A percentile compares a stretch with the other conserved stretches of the same genome.
phyloP scores from a whole-genome alignment of 2,113 vertebrate genomes.

The Microcebus lehilahytsara region DNA sequence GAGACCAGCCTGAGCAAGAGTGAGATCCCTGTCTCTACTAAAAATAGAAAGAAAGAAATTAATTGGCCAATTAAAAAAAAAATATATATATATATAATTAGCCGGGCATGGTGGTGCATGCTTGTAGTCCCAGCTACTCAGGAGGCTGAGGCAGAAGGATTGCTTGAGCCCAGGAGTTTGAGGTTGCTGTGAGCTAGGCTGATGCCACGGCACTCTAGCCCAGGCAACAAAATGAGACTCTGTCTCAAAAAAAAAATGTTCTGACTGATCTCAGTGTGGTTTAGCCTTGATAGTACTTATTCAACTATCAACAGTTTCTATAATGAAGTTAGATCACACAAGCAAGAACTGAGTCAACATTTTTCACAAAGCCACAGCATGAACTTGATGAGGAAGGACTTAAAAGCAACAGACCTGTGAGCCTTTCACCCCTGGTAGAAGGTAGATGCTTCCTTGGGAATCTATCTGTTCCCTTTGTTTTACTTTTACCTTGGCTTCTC shows the following conservation, averaged over 20 bases:
- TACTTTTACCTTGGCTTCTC: background rate
- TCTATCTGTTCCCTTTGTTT: background rate
- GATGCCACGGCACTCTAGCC: too few species aligned
- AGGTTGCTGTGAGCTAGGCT: too few species aligned
- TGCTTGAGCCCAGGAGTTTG: too few species aligned
- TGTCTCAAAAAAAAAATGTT: background rate
- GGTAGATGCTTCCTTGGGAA: background rate
- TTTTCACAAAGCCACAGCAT: background rate
- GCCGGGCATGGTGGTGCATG: too few species aligned
- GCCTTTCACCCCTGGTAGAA: background rate
- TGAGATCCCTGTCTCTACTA: too few species aligned
- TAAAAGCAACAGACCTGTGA: background rate
- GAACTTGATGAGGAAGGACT: background rate
- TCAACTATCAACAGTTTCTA: background rate
- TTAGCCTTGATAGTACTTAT: background rate
- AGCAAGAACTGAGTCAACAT: background rate
- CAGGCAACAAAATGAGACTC: too few species aligned
- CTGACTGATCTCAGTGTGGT: background rate
- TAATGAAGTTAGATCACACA: background rate
- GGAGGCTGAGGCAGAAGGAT: too few species aligned
- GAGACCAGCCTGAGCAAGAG: too few species aligned
- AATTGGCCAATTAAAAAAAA: too few species aligned
- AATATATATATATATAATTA: too few species aligned
- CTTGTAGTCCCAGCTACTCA: too few species aligned
- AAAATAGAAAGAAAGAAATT: too few species aligned